Conservation (phyloP, 2,888 invertebrate species). For the Drosophila barbarae region DNA sequence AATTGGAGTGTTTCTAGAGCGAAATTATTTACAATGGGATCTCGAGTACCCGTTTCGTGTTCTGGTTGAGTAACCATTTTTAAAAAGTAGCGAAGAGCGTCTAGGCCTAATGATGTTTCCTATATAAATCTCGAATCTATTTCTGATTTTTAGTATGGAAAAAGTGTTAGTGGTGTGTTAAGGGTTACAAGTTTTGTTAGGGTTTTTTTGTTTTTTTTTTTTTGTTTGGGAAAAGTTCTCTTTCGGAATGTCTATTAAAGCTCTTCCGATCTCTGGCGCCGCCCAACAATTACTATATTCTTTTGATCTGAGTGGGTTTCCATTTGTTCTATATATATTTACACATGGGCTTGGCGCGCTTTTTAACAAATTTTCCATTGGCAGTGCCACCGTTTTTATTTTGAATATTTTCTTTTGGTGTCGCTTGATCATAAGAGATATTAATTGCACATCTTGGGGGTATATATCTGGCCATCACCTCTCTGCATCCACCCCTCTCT, state of each 20-base stretch:
- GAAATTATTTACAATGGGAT: conserved; percentile 45
- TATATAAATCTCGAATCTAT: conserved; percentile 34
- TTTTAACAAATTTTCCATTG: conserved; percentile 45
- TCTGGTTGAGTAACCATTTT: conserved; percentile 24
- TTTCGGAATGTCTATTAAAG: conserved; percentile 57
- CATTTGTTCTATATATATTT: conserved; percentile 28
- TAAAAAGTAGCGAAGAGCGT: conserved; percentile 50
- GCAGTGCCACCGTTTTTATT: conserved; percentile 59
- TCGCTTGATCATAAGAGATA: conserved; percentile 37
- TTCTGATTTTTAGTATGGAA: conserved; percentile 35
- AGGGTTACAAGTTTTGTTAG: conserved; percentile 23
- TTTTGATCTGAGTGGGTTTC: conserved; percentile 24
- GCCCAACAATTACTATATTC: conserved; percentile 10
- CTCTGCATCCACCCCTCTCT: conserved; percentile 26
- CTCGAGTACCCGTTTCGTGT: conserved; percentile 38
- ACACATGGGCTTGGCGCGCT: conserved; percentile 25
- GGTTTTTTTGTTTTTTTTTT: not conserved
- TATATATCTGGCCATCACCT: conserved; percentile 11
- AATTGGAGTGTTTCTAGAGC: conserved; percentile 41
- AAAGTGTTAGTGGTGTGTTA: conserved; percentile 31
- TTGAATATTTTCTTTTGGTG: conserved; percentile 26
- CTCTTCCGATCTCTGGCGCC: conserved; percentile 39
- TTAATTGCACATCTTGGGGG: conserved; percentile 36
- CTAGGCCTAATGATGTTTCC: conserved; percentile 47
- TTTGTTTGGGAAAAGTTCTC: conserved; percentile 21